Evolutionary conservation across 2,797 vertebrate species (phyloP), one percentile per base, ranked within the genome.

Genomic region (Peromyscus aztecus): DNA sequence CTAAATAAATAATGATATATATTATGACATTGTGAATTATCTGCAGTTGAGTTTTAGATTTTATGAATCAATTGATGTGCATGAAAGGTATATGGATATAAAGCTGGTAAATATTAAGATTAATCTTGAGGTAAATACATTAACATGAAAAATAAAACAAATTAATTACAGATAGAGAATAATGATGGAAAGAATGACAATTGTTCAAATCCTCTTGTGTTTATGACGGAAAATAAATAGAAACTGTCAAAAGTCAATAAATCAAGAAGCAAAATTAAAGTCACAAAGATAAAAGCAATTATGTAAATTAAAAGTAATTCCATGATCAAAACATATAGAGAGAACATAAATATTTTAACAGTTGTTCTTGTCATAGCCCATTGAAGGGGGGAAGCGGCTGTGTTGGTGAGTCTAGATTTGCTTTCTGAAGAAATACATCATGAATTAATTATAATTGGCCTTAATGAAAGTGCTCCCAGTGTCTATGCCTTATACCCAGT

Each of bases 161-260:
- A 46, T 94, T 77, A 81, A 46, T 76, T 94, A 65, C 0, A 83
- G 65, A 78, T 76, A 88, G 27, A 78, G 24, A 81, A 87, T 71
- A 83, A 89, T 59, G 17, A 88, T 63, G 6, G 43, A 87, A 91
- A 96, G 29, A 80, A 65, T 55, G 8, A 11, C 21, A 52, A 90
- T 37, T 94, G 23, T n/a, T 89, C 27, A 87, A 78, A 89, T 89
- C 85, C 24, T 95, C 49, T 97, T 21, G 84, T 88, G 80, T 95
- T 94, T 43, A 40, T 83, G 82, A 75, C n/a, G 85, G 24, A 46
- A 94, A 95, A 77, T 94, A 85, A 93, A 92, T 37, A 92, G 23
- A 94, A 78, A 77, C 34, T 89, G 0, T 87, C 43, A 89, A 59
- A 97, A 77, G 19, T 82, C 55, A 94, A 63, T 87, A 94, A 85